phyloP scores from a whole-genome alignment of 2,797 vertebrate genomes.

The Sebastolobus alascanus region DNA sequence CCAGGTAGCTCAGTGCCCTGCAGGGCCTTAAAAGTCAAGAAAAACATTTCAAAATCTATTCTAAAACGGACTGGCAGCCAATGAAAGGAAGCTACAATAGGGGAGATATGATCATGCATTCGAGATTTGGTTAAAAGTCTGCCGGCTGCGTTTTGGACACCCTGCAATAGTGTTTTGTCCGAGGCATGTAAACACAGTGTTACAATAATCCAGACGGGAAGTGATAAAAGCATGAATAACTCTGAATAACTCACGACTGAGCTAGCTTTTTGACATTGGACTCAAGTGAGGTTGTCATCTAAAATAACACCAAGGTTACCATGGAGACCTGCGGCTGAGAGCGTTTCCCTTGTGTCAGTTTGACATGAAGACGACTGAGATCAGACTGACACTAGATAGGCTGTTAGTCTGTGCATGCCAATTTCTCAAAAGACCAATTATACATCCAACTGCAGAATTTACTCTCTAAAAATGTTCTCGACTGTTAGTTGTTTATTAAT shows the following conservation, averaged over 20 bases:
- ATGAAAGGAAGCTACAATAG: too few relatives aligned
- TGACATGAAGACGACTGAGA: conserved; percentile 21
- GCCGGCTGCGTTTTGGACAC: too few relatives aligned
- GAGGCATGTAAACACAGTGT: too few relatives aligned
- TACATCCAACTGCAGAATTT: neutral
- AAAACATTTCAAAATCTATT: too few relatives aligned
- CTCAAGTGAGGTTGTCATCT: neutral
- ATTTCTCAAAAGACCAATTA: conserved; percentile 35
- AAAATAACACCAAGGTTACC: conserved; percentile 45
- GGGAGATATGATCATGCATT: too few relatives aligned
- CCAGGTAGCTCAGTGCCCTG: neutral
- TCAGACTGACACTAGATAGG: conserved; percentile 20
- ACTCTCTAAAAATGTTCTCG: neutral
- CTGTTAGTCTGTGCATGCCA: conserved; percentile 17
- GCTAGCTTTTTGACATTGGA: neutral
- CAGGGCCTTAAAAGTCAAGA: neutral
- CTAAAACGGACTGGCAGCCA: too few relatives aligned
- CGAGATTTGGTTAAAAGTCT: too few relatives aligned
- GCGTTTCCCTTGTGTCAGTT: conserved; percentile 23
- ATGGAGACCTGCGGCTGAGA: conserved; percentile 54
- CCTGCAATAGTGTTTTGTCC: too few relatives aligned
- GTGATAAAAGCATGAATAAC: neutral
- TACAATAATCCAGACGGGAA: too few relatives aligned
- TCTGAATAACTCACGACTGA: neutral
- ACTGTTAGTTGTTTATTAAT: neutral